Evolutionary conservation across 2,888 invertebrate species (phyloP).

Genomic region (Sesia apiformis): DNA sequence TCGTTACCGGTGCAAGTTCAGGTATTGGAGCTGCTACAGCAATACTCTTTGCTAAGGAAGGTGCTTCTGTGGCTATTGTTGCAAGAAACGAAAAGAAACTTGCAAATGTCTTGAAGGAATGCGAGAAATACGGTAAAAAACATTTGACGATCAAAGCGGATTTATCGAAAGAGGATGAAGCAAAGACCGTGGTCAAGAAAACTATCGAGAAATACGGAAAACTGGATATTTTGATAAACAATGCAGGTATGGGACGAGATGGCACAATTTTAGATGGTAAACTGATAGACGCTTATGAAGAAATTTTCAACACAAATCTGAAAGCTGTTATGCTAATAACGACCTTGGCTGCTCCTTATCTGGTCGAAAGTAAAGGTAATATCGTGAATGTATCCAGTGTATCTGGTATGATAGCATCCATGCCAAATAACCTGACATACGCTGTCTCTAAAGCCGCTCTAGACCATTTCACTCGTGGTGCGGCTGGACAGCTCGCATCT

Average conservation of each 20-base stretch:
- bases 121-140: slow-evolving; percentile 15
- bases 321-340: slow-evolving; percentile 6
- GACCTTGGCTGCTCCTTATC: slow-evolving; percentile 7
- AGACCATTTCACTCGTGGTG: slow-evolving; percentile 10
- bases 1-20: slow-evolving; percentile 78
- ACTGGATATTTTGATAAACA: slow-evolving; percentile 18
- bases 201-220: slow-evolving; percentile 25
- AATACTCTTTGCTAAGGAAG: slow-evolving; percentile 74
- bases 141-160: slow-evolving; percentile 25
- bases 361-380: slow-evolving; percentile 10
- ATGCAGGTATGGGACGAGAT: slow-evolving; percentile 1
- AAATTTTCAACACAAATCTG: slow-evolving; percentile 9
- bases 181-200: slow-evolving; percentile 15
- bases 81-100: slow-evolving; percentile 80
- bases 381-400: slow-evolving; percentile 9
- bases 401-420: neutral
- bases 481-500: slow-evolving; percentile 8
- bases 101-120: slow-evolving; percentile 56
- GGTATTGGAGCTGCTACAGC: slow-evolving; percentile 81
- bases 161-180: slow-evolving; percentile 24
- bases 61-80: slow-evolving; percentile 74
- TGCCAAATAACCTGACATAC: slow-evolving; percentile 4
- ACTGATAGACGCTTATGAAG: slow-evolving; percentile 4
- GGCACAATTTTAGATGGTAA: neutral
- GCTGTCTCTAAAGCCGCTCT: slow-evolving; percentile 8